Base-by-base conservation (phyloP, 2,888 invertebrate genomes). In the Epinotia bilunana region DNA sequence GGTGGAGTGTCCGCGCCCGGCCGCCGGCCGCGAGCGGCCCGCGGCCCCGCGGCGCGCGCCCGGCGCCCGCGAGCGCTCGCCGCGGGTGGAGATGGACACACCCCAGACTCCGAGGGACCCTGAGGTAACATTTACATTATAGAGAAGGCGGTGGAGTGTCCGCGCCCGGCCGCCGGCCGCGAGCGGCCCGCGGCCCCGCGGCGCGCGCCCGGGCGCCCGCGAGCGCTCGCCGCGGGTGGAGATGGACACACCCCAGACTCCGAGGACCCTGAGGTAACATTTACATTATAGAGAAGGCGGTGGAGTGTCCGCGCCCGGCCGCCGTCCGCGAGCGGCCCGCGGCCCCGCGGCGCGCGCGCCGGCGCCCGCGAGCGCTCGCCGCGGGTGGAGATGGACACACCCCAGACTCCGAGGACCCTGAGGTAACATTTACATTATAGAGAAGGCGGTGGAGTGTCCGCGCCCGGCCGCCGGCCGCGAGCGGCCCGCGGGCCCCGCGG, bases 151-250 rank as follows among this genome's bases (percentile, higher is more conserved):
- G 79, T 80, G 6, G 90, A 88, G 72, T 87, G 89, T 0, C 88
- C 91, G 0, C 84, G 83, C 16, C 79, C n/a, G n/a, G n/a, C n/a
- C n/a, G n/a, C n/a, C n/a, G n/a, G n/a, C n/a, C n/a, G n/a, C n/a
- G n/a, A n/a, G n/a, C n/a, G n/a, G n/a, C n/a, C n/a, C n/a, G n/a
- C n/a, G n/a, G n/a, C n/a, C n/a, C n/a, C n/a, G n/a, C n/a, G n/a
- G n/a, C n/a, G n/a, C n/a, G n/a, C n/a, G n/a, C n/a, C n/a, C n/a
- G n/a, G n/a, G n/a, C n/a, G n/a, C n/a, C n/a, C n/a, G n/a, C n/a
- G n/a, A n/a, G n/a, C n/a, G 87, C 16, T 91, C 91, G 4, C 91
- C 93, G 1, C 91, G 92, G 77, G 80, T 90, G 1, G 90, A 91
- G 76, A 71, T 81, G 5, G 77, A 78, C 1, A 76, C 79, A 49